Evolutionary conservation across 2,888 invertebrate genomes (phyloP), one percentile per base, ranked within the genome.

Genomic region (Pegoplata infirma): DNA sequence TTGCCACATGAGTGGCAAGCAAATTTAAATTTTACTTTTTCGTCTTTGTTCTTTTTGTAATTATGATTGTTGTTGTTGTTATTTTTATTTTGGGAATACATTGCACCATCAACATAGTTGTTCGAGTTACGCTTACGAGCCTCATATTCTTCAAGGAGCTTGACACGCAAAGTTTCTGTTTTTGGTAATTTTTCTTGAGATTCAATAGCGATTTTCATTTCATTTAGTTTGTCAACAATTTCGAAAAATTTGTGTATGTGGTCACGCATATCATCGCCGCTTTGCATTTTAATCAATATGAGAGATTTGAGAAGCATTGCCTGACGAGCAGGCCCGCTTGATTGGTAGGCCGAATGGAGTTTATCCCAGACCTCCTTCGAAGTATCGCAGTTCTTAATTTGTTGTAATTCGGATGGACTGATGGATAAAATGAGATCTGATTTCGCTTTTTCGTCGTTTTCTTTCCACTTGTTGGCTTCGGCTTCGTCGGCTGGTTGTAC

Each of bases 171-270:
- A 1, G 12, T 25, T 44, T 71, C 61, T 0, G 61, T 51, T 16
- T 7, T 32, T 16, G 56, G 58, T 2, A 76, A n/a, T 19, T 67
- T 61, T 46, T 69, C 74, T 32, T 67, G 56, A 0, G 47, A 5
- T 59, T 81, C 71, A 6, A 79, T 76, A 0, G 79, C 74, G 5
- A 76, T 71, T 63, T 61, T 59, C 63, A 80, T 75, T 40, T 76
- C 69, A 0, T 68, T 8, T 17, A 69, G 1, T 58, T 77, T 77
- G 40, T 77, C 66, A 5, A 75, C 61, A 5, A 67, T 8, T 2
- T 71, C 66, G 46, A 69, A 73, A 69, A 81, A 78, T 5, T 66
- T 28, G 1, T 32, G 36, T 7, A 64, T 4, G 44, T 78, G 72
- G 32, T 64, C 46, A 0, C 66, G 12, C 25, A 76, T 72, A 8